A percentile compares a stretch with the other conserved stretches of the same genome.
Evolutionary conservation across 2,888 invertebrate species (phyloP).

Genomic region (Drosophila yooni): DNA sequence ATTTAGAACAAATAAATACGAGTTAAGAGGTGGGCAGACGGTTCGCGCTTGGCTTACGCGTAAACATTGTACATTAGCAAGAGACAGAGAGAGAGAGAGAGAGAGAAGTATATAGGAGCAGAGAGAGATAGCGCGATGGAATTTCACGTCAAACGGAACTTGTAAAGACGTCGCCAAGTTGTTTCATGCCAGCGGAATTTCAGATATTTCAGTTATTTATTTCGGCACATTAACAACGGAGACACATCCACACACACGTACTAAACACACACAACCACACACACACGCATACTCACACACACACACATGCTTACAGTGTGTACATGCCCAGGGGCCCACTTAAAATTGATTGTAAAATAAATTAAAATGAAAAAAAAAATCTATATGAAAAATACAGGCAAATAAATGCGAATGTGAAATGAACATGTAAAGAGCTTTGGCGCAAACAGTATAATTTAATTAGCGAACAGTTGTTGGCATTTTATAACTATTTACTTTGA

Average conservation of each 20-base stretch:
- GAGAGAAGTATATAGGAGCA: neutral
- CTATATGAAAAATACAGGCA: neutral
- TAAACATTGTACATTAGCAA: constrained; percentile 35
- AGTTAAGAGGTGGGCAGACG: constrained; percentile 28
- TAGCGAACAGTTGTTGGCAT: constrained; percentile 69
- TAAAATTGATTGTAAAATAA: constrained; percentile 79
- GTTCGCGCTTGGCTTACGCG: constrained; percentile 30
- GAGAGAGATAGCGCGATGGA: constrained; percentile 8
- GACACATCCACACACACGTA: constrained; percentile 31
- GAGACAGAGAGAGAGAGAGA: neutral
- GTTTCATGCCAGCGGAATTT: constrained; percentile 66
- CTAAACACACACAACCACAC: neutral
- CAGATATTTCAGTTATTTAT: constrained; percentile 74
- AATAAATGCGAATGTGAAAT: constrained; percentile 52
- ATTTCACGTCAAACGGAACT: constrained; percentile 70
- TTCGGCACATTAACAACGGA: constrained; percentile 75
- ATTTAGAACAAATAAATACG: constrained; percentile 72
- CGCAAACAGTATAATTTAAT: constrained; percentile 78
- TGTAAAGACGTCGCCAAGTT: constrained; percentile 61
- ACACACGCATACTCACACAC: neutral
- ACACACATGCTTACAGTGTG: constrained; percentile 17
- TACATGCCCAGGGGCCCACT: constrained; percentile 50
- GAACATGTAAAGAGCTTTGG: constrained; percentile 54
- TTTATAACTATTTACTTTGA: constrained; percentile 69
- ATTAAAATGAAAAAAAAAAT: constrained; percentile 55